A percentile compares a stretch with the other conserved stretches of the same genome.
Evolutionary conservation across 2,797 vertebrate genomes (phyloP).

Genomic region (Leontocebus nigricollis): DNA sequence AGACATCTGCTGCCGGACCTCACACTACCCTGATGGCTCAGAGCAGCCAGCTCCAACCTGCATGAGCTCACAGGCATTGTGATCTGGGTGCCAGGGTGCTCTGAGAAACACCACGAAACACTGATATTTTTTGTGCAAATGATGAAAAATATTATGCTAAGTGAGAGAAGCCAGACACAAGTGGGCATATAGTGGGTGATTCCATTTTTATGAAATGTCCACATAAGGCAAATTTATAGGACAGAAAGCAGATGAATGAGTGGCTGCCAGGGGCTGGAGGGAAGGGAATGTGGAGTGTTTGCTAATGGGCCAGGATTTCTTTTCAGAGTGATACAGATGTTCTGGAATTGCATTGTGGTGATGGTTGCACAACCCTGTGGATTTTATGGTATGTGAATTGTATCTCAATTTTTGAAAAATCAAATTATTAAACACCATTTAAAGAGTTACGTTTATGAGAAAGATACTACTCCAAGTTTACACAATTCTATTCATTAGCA

Average conservation of each 20-base stretch:
- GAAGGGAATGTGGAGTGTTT: background rate
- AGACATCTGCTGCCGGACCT: background rate
- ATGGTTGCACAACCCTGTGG: background rate
- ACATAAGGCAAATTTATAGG: conserved; percentile 5
- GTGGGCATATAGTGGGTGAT: background rate
- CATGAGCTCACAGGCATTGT: background rate
- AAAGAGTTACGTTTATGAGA: background rate
- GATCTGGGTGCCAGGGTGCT: background rate
- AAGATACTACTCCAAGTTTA: background rate
- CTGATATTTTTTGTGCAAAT: background rate
- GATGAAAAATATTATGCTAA: background rate
- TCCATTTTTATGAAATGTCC: conserved; percentile 35
- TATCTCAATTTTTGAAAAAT: background rate
- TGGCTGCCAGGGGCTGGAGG: background rate
- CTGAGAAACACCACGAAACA: background rate
- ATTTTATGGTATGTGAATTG: conserved; percentile 22
- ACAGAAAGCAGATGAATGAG: background rate
- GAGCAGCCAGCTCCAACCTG: rapidly evolving
- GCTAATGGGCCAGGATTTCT: background rate
- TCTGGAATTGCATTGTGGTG: conserved; percentile 15
- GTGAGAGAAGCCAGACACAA: conserved; percentile 48
- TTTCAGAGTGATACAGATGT: background rate
- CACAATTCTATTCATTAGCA: conserved; percentile 17
- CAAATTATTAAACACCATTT: background rate
- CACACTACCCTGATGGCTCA: background rate